Percentiles rank a stretch among this genome's conserved stretches.
Conservation (phyloP, 2,888 invertebrate genomes). For the Dasypolia templi region DNA sequence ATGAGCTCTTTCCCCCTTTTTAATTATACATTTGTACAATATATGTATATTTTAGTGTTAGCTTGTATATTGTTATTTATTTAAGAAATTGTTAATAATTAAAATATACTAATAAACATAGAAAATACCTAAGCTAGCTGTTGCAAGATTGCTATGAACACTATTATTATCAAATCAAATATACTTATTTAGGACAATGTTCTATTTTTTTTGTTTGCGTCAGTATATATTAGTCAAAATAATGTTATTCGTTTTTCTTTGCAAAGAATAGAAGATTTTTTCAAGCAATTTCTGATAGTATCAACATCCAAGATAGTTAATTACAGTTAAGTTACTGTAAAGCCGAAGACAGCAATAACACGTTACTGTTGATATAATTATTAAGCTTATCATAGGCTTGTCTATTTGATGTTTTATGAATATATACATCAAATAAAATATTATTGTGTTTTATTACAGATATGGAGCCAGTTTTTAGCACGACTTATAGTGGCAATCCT, state of each 20-base stretch:
- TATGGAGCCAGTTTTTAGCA: conserved; percentile 38
- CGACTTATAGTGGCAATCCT: conserved; percentile 47
- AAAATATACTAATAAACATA: too few species aligned
- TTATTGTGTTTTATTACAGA: conserved; percentile 19
- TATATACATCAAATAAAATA: not conserved
- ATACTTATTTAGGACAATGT: too few species aligned
- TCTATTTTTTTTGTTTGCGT: not conserved
- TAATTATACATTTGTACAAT: too few species aligned
- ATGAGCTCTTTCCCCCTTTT: too few species aligned
- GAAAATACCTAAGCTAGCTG: too few species aligned
- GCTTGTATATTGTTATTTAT: too few species aligned
- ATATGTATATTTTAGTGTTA: too few species aligned
- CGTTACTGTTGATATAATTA: not conserved
- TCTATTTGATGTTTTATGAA: too few species aligned
- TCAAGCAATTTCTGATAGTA: not conserved
- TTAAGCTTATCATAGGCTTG: not conserved
- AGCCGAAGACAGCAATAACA: not conserved
- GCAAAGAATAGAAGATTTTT: not conserved
- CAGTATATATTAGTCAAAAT: not conserved
- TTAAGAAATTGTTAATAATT: too few species aligned
- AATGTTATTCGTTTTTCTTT: not conserved
- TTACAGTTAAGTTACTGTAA: not conserved
- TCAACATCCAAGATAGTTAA: not conserved
- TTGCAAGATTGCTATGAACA: too few species aligned
- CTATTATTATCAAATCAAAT: too few species aligned